Evolutionary conservation across 2,113 vertebrate genomes (phyloP), one percentile per base, ranked within the genome.

Genomic region (Microcebus lehilahytsara): DNA sequence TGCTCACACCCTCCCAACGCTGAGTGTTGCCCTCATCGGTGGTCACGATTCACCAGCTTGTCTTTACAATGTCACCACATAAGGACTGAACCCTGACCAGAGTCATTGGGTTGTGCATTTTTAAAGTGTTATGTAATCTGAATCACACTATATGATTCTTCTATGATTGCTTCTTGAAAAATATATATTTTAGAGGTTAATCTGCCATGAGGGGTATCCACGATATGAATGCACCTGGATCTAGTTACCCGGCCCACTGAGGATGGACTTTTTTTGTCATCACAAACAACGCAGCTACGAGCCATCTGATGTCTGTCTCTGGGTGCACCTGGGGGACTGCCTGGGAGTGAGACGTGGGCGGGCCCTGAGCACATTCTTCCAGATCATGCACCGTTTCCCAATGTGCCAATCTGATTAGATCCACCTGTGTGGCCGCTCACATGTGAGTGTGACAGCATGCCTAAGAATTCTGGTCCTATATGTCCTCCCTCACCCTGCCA

Each of bases 221-320:
- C 0, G 34, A 34, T 19, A 11, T 0, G 62, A 34, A 8, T n/a
- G 0, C 0, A 14, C 88, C 30, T 4, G 9, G 1, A 10, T 13
- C 7, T 1, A 4, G 17, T 0, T 42, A 16, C 23, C 86, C 3
- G 20, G 56, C 3, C 34, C 64, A 17, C 72, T 0, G 6, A 10
- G 22, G 53, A 64, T 3, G 22, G 64, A 4, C 13, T 25, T 32
- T 4, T 8, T 17, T 62, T 3, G 27, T 19, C 40, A 27, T 32
- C 62, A 51, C 3, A 19, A 25, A 9, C 0, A 6, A 42, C 0
- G 3, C 23, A 9, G 32, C 49, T 20, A 25, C 4, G 17, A 1
- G 37, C 30, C 25, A 16, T 22, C 78, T 2, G 46, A 77, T 0
- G 1, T 4, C 17, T 3, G 25, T 32, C 6, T 53, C 34, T 56